Base-by-base conservation (phyloP, 2,797 vertebrate genomes). In the Tolypeutes matacus region DNA sequence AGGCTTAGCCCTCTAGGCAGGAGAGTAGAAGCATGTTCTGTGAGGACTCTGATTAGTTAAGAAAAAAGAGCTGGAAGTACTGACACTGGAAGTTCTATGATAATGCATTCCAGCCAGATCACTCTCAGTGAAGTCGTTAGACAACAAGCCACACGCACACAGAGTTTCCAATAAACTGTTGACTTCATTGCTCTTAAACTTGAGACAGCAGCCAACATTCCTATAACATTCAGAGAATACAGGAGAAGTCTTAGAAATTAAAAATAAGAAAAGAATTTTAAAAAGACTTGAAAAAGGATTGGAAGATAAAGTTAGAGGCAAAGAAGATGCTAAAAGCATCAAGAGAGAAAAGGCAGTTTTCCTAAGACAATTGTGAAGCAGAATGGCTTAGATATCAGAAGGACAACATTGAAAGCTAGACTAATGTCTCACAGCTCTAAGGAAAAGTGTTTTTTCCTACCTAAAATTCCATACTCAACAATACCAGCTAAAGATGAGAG, bases 151-250 rank as follows among this genome's bases (percentile, higher is more conserved):
- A 72, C 13, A 3, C 13, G 20, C 3, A n/a, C 34, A 29, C 36
- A 67, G 49, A 90, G 34, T 31, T 80, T 56, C 77, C 21, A 91
- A 36, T 49, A 42, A 14, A 49, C 23, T 34, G 34, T 67, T 93
- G 29, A 67, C 25, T 20, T 64, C 39, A 17, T 58, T 89, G n/a
- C 46, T 89, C 56, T 81, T 72, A 89, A 56, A 86, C 69, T 60
- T 83, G 78, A 84, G 64, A 95, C 15, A 84, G 25, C 42, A 87
- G 53, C 64, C 31, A 27, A 88, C n/a, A 27, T 73, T 92, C 42
- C 46, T 49, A 3, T 42, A 88, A 65, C 17, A 58, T 56, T 85
- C 17, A 46, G 36, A 95, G 46, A 91, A 51, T 3, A 82, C 21
- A 84, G 21, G 31, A 93, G 62, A 88, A 4, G 21, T 34, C 72